Base-by-base conservation (phyloP, 2,888 invertebrate genomes). In the Oligia fasciuncula region DNA sequence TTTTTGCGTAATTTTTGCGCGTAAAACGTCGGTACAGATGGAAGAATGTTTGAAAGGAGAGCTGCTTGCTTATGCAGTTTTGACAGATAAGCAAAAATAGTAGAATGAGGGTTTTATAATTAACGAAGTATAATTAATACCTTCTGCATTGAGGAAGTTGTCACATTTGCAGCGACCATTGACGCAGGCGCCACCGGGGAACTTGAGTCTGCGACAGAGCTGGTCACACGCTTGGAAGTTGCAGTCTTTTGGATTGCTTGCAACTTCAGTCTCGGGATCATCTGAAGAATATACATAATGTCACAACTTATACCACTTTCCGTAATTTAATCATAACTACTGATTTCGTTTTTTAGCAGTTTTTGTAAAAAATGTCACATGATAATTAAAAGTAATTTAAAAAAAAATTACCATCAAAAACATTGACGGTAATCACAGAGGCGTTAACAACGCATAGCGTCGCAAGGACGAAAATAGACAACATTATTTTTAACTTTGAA, bases 81-180 rank as follows among this genome's bases (percentile, higher is more conserved):
- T 63, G 4, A 65, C 9, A 35, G 9, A 4, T 2, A 40, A 40
- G 5, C 4, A 40, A 19, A 35, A 19, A 2, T 1, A 63, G 17
- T 63, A 9, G 4, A 63, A 35, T 9, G 1, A 23, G 11, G 19
- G 40, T 19, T 40, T 40, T 40, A 11, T 40, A 65, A 23, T n/a
- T 40, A 40, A 23, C 5, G 23, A 65, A 65, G 40, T 11, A 65
- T 40, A 4, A 23, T 40, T 23, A 23, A 11, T 40, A 65, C 84
- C 84, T 66, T 84, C 29, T 29, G 62, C 17, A 14, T 54, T 62
- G 11, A 67, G 54, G 46, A 67, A 84, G 8, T 66, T 62, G 14
- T 84, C 84, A 57, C 81, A 85, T 43, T 85, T 85, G 87, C 85
- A 87, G 46, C 65, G 85, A n/a, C 76, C 75, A 29, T 81, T 78